These are phyloP conservation scores for Ochropleura leucogaster DNA, from an alignment of 2,888 invertebrate genomes.

Conservation along the genomic window DNA sequence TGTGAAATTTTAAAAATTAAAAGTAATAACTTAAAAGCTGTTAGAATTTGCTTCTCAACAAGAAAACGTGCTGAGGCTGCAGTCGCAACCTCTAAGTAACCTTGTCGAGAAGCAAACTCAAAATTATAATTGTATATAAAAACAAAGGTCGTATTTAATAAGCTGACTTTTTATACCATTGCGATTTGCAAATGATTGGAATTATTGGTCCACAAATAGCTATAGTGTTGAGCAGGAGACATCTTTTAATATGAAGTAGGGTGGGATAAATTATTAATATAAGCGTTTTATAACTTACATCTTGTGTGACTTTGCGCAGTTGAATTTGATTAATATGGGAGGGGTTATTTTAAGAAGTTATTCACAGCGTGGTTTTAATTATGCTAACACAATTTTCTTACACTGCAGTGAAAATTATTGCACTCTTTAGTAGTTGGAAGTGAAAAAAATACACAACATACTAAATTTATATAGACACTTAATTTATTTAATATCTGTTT, in stretches of 20 bases:
- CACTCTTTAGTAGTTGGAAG: conserved; percentile 23
- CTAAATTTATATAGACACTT: too few species aligned
- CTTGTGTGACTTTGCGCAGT: conserved; percentile 32
- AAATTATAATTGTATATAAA: neutral
- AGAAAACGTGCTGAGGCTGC: too few species aligned
- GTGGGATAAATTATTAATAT: neutral
- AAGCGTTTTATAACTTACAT: conserved; percentile 6
- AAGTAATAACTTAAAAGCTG: too few species aligned
- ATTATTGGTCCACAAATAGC: neutral
- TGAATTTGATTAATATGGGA: neutral
- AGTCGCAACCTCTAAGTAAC: too few species aligned
- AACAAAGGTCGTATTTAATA: neutral
- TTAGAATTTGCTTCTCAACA: too few species aligned
- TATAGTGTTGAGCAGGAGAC: neutral
- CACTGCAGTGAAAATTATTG: conserved; percentile 21
- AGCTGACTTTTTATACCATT: neutral
- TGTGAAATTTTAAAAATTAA: too few species aligned
- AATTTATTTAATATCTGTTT: conserved; percentile 13
- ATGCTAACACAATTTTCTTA: conserved; percentile 35
- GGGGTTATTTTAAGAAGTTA: neutral
- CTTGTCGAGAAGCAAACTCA: too few species aligned
- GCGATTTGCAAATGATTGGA: neutral
- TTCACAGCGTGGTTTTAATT: conserved; percentile 9
- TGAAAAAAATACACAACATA: conserved; percentile 10
- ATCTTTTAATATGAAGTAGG: neutral